Evolutionary conservation across 2,888 invertebrate species (phyloP), one percentile per base, ranked within the genome.

Genomic region (Euzetes globulus): DNA sequence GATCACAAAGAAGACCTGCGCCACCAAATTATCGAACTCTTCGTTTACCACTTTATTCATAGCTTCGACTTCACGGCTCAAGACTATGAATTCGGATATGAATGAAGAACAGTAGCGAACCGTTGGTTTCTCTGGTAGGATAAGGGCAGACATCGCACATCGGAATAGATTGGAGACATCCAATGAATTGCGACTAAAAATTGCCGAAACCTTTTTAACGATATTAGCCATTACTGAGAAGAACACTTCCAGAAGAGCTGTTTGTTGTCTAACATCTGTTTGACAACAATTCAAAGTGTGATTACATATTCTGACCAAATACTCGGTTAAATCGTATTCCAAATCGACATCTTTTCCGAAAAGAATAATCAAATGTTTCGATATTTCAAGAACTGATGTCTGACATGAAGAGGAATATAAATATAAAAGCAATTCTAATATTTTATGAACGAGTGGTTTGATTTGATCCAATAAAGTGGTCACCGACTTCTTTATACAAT

Each of bases 241-340:
- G 79, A 90, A 88, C 1, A 86, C 87, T 80, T 91, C 90, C 58
- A 91, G 83, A 27, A 91, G 84, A 80, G 91, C 90, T 0, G 88
- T 85, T 73, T 87, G 86, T 72, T 88, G 87, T 1, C 87, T 84
- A 71, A 88, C 80, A 82, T 79, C 78, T 71, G 72, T 71, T 52
- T 79, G 79, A 77, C 80, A 80, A 1, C 80, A 55, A 25, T 76
- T 75, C 27, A 82, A 73, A 7, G 82, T 82, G 77, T 79, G 78
- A 55, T 79, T 78, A 77, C 80, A 80, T 2, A 83, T 78, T 71
- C 80, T 77, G n/a, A 80, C 78, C 72, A 84, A 80, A 70, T 82
- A 78, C 1, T 85, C 83, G 82, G 86, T 86, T 52, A 81, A 78
- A 52, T 79, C 77, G 37, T 70, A 72, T 72, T 78, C 78, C 74